These are phyloP conservation scores for Rhinoptilus africanus DNA, from an alignment of 2,113 vertebrate genomes.

Conservation along the genomic window DNA sequence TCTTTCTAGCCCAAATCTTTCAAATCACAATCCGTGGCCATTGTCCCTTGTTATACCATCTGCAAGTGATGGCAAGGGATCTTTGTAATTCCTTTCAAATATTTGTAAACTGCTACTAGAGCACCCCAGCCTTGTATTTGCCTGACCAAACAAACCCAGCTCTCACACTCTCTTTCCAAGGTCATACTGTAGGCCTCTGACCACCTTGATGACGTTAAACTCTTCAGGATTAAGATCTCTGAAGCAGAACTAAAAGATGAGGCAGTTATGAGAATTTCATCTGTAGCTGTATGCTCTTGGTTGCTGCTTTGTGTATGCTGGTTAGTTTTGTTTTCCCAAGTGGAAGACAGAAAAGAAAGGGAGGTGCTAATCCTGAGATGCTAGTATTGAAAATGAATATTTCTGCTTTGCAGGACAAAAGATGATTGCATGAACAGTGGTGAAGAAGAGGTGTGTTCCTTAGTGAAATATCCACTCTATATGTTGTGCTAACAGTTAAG, in stretches of 20 bases:
- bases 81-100: not conserved
- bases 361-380: not conserved
- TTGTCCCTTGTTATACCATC: not conserved
- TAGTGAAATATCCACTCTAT: not conserved
- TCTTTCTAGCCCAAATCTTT: fast-evolving
- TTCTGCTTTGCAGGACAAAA: not conserved
- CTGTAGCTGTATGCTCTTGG: not conserved
- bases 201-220: not conserved
- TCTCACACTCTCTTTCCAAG: not conserved
- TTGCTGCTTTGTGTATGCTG: not conserved
- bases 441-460: not conserved
- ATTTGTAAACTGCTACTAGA: not conserved
- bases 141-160: not conserved
- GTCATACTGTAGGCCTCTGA: not conserved
- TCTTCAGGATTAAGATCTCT: not conserved
- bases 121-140: not conserved
- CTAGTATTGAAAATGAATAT: not conserved
- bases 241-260: not conserved
- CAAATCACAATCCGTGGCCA: not conserved
- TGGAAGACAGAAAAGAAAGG: not conserved
- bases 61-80: not conserved
- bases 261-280: not conserved
- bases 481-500: not conserved
- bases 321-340: not conserved
- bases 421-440: not conserved